Conservation (phyloP, 1,140 invertebrate species). For the Mercenaria mercenaria region DNA sequence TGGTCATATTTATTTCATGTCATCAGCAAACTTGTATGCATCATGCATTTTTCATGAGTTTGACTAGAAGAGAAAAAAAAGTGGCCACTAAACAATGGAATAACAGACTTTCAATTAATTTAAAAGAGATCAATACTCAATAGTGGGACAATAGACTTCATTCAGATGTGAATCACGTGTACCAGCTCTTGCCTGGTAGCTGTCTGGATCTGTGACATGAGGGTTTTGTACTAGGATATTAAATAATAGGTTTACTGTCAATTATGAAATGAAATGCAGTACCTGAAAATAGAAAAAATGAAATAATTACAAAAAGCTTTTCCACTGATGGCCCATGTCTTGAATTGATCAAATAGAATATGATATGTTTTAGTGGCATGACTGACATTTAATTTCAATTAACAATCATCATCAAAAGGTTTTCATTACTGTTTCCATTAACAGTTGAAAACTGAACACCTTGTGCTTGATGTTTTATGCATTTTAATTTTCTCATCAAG, state of each 20-base stretch:
- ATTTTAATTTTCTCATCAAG: not conserved
- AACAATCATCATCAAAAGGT: not conserved
- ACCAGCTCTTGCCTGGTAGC: too few relatives aligned
- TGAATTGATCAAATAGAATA: not conserved
- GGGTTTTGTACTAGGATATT: too few relatives aligned
- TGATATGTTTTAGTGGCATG: not conserved
- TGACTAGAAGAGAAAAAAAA: not conserved
- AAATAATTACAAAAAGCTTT: conserved; percentile 2
- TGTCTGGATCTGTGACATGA: too few relatives aligned
- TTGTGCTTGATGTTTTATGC: not conserved
- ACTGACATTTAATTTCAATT: not conserved
- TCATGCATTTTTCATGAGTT: conserved; percentile 11
- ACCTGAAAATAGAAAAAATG: not conserved
- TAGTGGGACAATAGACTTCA: not conserved
- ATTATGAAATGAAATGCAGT: not conserved
- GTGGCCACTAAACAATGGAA: not conserved
- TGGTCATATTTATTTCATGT: conserved; percentile 4
- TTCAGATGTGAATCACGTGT: too few relatives aligned
- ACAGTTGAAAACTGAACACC: not conserved
- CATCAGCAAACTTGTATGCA: not conserved
- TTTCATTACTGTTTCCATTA: not conserved
- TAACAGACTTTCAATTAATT: not conserved
- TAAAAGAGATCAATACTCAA: not conserved
- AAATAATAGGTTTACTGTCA: not conserved
- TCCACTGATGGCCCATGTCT: not conserved